Conservation (phyloP, 2,113 vertebrate genomes). For the Eublepharis macularius region DNA sequence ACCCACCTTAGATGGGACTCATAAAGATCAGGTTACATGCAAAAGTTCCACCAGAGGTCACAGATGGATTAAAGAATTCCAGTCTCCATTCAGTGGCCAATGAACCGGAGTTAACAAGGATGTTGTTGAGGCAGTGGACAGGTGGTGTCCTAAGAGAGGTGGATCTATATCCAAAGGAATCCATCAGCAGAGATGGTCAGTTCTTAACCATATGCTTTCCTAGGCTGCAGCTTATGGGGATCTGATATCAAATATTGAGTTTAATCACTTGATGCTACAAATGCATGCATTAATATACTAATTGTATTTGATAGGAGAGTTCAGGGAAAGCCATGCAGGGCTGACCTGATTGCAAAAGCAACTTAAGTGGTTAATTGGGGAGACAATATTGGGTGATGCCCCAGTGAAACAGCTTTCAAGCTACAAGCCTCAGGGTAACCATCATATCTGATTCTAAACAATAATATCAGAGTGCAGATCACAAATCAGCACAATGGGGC, state of each 20-base stretch:
- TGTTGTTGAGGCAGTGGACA: slow-evolving; percentile 13
- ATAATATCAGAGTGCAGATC: too few species aligned
- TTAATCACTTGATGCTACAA: not conserved
- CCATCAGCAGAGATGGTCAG: slow-evolving; percentile 19
- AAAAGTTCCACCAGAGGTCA: slow-evolving; percentile 36
- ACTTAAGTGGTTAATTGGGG: too few species aligned
- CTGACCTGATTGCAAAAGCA: not conserved
- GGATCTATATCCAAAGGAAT: not conserved
- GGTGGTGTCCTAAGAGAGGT: slow-evolving; percentile 3
- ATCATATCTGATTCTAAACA: not conserved
- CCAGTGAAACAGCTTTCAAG: not conserved
- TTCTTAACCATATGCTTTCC: not conserved
- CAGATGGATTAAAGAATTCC: slow-evolving; percentile 68
- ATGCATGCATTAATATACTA: not conserved
- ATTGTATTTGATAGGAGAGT: not conserved
- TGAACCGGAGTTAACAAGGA: slow-evolving; percentile 45
- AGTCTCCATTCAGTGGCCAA: slow-evolving; percentile 44
- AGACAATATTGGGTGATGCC: not conserved
- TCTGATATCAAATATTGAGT: not conserved
- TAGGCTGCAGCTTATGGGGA: accelerated
- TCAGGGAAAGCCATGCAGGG: not conserved
- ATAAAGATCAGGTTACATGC: slow-evolving; percentile 50
- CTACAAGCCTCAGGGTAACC: not conserved
- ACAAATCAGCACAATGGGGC: too few species aligned
- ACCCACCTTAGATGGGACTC: slow-evolving; percentile 24